Evolutionary conservation across 1,140 invertebrate species (phyloP), one percentile per base, ranked within the genome.

Genomic region (Drosophila kurseongensis): DNA sequence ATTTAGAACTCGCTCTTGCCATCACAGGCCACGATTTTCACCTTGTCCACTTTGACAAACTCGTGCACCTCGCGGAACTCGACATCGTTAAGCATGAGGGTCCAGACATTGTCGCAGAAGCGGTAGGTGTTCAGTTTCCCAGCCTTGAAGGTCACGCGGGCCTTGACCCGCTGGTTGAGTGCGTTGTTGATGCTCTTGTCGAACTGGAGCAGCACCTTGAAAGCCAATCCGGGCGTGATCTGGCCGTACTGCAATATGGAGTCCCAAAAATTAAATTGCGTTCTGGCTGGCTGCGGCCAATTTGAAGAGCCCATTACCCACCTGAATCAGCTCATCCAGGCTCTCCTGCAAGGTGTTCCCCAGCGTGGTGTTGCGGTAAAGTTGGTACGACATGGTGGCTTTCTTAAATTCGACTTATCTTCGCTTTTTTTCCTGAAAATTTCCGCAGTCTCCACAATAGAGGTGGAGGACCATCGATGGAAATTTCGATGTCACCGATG

Each of bases 71-170:
- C 99, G 75, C 97, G 94, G 91, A 99, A 99, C 92, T 99, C 99
- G 10, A 99, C 98, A 94, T 99, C 97, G 92, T 98, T 98, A 67
- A 99, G 94, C 92, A 92, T 92, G 91, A 99, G 99, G n/a, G 98
- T 99, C 99, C 99, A 99, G 0, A 99, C 99, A 94, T 99, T 99
- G 94, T 99, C 99, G 95, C 99, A 99, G 94, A 99, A 99, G 85
- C 99, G 95, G 93, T 99, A 99, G 0, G 98, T 99, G 91, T 98
- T 98, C 68, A 99, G 93, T 94, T 99, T 99, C 38, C 97, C 97
- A 76, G 98, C 98, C 96, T 98, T 99, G 92, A 99, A 99, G 32
- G 96, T 97, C 57, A 99, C 94, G 88, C 97, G 95, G 44, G 97
- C 97, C 92, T 98, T 99, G 1, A 99, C 97, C 93, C 96, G 94